Conservation (phyloP, 2,113 vertebrate genomes). For the Alectura lathami region DNA sequence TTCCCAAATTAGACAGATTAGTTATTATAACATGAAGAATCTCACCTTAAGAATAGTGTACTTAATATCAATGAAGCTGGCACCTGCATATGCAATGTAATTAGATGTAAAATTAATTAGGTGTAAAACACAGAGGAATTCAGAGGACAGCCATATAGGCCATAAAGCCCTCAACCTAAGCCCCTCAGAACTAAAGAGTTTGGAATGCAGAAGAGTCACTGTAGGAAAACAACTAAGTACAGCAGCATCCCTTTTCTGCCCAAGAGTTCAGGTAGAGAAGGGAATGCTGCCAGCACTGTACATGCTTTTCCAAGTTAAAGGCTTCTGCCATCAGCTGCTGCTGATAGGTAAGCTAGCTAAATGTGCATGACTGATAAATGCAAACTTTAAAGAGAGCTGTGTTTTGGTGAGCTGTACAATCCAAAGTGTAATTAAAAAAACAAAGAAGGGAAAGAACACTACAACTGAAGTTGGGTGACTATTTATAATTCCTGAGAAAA, state of each 20-base stretch:
- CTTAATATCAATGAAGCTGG: not conserved
- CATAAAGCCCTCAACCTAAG: not conserved
- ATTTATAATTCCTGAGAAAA: not conserved
- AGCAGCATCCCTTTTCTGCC: not conserved
- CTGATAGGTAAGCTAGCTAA: not conserved
- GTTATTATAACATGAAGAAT: not conserved
- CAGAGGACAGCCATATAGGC: not conserved
- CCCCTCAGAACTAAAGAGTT: not conserved
- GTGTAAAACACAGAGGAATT: not conserved
- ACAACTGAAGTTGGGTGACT: not conserved
- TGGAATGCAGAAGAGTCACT: not conserved
- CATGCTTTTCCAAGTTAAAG: not conserved
- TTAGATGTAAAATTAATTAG: not conserved
- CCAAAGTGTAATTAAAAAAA: not conserved
- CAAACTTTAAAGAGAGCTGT: not conserved
- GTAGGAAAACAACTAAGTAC: not conserved
- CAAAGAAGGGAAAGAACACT: not conserved
- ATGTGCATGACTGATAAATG: not conserved
- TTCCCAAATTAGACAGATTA: not conserved
- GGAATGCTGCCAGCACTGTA: not conserved
- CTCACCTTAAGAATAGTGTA: not conserved
- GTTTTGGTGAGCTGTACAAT: not conserved
- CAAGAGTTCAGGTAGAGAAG: slow-evolving; percentile 1
- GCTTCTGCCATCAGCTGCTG: slow-evolving; percentile 24
- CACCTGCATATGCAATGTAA: not conserved